Base-by-base conservation (phyloP, 2,113 vertebrate species). In the Ancistrus triradiatus region DNA sequence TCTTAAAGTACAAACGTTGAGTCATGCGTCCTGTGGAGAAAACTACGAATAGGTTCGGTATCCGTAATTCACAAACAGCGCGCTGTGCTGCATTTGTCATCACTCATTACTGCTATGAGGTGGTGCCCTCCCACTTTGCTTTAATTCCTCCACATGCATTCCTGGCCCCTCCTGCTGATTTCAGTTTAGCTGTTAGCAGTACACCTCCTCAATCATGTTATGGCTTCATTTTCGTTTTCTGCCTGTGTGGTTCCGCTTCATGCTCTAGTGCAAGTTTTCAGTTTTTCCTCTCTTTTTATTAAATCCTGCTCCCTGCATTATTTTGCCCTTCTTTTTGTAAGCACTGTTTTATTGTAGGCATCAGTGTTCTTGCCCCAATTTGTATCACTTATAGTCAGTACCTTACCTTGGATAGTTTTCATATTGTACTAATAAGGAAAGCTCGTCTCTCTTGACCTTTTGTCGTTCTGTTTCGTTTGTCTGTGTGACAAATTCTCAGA, bases 401-500 rank as follows among this genome's bases (percentile, higher is more conserved):
- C n/a, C 5, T 5, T 21, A 13, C 22, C 2, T 24, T n/a, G 27
- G 59, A 48, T 38, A 50, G 57, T 59, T 42, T 17, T 43, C 17
- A 49, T 27, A 8, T 28, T 46, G 8, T 63, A 63, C 78, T 21
- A 73, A 72, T 77, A 25, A 76, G 81, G 73, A 72, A 57, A 44
- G 31, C 43, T 65, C 13, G 35, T 64, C 22, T 37, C 35, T 27
- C 48, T 49, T 52, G 56, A 49, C 35, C 48, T 68, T 49, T 43
- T 21, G 40, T 60, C 35, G 7, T 11, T 38, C 7, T 7, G 13
- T 37, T 69, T 69, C 58, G 46, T 40, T 68, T 67, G 28, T 59
- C 55, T 69, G 51, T 81, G 81, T 86, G 87, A 89, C 83, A 86
- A 86, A 69, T 72, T 31, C 62, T 71, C 63, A 38, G 10, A 68